Conservation (phyloP, 2,113 vertebrate species). For the Seriola dumerili region DNA sequence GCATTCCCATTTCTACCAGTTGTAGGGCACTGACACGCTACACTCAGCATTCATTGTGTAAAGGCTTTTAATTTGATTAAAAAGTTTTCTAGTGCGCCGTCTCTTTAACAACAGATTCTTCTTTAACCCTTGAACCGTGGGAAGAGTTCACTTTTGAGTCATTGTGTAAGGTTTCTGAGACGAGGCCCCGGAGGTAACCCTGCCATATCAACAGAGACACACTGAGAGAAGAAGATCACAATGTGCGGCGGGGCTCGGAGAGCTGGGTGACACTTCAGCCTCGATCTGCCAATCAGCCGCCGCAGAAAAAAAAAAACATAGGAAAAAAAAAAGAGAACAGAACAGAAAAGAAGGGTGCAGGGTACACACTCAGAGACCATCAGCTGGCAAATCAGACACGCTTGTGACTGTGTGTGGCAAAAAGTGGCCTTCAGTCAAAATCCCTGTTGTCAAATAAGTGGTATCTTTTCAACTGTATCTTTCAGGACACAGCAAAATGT, state of each 20-base stretch:
- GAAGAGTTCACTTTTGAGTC: conserved; percentile 47
- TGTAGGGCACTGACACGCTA: conserved; percentile 5
- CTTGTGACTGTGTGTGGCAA: neutral
- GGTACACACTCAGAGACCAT: conserved; percentile 36
- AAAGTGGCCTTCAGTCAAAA: conserved; percentile 55
- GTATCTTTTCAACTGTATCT: conserved; percentile 20
- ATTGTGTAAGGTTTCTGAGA: conserved; percentile 51
- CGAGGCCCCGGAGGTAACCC: conserved; percentile 46
- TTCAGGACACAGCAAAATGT: neutral
- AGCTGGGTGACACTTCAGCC: conserved; percentile 68
- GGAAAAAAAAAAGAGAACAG: neutral
- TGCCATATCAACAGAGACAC: conserved; percentile 60
- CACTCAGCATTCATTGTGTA: conserved; percentile 17
- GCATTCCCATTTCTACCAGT: conserved; percentile 9
- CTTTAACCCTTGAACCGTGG: conserved; percentile 39
- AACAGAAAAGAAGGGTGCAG: conserved; percentile 11
- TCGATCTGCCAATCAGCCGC: conserved; percentile 77
- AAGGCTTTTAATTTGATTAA: conserved; percentile 45
- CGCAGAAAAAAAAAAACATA: conserved; percentile 49
- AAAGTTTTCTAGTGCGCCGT: conserved; percentile 23
- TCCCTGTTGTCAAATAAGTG: conserved; percentile 20
- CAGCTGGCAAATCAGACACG: conserved; percentile 41
- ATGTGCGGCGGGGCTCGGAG: conserved; percentile 36
- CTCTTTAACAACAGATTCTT: conserved; percentile 31
- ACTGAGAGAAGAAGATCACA: conserved; percentile 37